A percentile compares a stretch with the other conserved stretches of the same genome.
Conservation (phyloP, 1,140 invertebrate genomes). For the Chrysomallon squamiferum region DNA sequence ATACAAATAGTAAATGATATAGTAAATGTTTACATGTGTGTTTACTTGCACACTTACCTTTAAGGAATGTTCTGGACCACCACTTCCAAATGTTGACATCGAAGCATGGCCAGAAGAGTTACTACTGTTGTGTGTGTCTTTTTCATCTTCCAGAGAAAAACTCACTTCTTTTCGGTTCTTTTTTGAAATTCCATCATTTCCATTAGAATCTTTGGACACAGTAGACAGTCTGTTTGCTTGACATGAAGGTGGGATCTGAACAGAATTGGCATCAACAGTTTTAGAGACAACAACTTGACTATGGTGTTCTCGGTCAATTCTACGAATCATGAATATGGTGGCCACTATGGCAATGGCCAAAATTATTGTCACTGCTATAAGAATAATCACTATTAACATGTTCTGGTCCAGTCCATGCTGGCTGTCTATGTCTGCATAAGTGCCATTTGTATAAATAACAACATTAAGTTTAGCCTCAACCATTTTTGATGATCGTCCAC, state of each 20-base stretch:
- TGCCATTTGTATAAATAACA: slow-evolving; percentile 3
- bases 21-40: no score
- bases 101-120: slow-evolving; percentile 1
- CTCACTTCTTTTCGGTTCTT: slow-evolving; percentile 9
- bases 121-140: background rate
- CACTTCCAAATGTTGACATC: slow-evolving; percentile 5
- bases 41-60: slow-evolving; percentile 7
- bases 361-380: slow-evolving; percentile 10
- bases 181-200: slow-evolving; percentile 3
- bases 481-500: slow-evolving; percentile 11
- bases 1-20: no score
- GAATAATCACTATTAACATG: slow-evolving; percentile 10
- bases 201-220: slow-evolving; percentile 8
- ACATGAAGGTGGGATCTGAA: background rate
- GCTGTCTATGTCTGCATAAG: background rate
- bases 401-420: background rate
- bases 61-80: background rate
- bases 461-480: background rate
- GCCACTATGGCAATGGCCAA: slow-evolving; percentile 5
- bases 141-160: slow-evolving; percentile 7
- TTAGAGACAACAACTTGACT: background rate
- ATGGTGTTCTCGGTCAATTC: slow-evolving; percentile 9
- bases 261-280: slow-evolving; percentile 4
- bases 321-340: slow-evolving; percentile 4
- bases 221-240: slow-evolving; percentile 2